A percentile compares a stretch with the other conserved stretches of the same genome.
These are phyloP conservation scores for Glyptemys insculpta DNA, from an alignment of 2,797 vertebrate genomes.

Conservation along the genomic window DNA sequence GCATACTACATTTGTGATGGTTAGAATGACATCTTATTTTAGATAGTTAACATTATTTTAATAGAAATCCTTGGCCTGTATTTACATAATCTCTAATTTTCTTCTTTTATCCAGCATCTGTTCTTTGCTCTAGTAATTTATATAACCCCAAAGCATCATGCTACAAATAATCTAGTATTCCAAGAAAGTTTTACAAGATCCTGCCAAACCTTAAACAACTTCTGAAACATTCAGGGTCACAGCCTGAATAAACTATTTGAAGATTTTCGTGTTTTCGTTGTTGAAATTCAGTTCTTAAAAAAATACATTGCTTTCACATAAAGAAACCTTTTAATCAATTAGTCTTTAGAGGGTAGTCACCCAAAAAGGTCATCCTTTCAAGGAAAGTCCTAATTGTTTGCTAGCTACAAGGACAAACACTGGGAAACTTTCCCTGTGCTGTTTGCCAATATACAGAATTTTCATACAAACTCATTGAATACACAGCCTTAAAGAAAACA, in stretches of 20 bases:
- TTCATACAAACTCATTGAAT: neutral
- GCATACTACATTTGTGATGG: neutral
- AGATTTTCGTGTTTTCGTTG: neutral
- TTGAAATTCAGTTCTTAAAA: neutral
- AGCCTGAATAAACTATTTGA: neutral
- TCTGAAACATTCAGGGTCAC: neutral
- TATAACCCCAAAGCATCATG: neutral
- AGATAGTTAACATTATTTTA: neutral
- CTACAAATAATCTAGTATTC: neutral
- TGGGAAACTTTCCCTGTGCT: neutral
- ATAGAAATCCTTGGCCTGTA: neutral
- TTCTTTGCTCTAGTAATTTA: neutral
- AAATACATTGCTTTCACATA: neutral
- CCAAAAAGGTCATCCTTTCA: neutral
- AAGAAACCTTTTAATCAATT: neutral
- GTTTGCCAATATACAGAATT: neutral
- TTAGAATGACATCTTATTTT: neutral
- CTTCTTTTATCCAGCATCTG: neutral
- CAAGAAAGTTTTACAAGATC: neutral
- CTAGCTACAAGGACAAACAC: neutral
- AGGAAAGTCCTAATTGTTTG: neutral
- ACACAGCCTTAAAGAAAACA: neutral
- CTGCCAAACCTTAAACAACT: neutral
- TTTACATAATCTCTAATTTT: neutral
- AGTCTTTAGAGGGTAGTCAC: neutral